These are phyloP conservation scores for Lysandra coridon DNA, from an alignment of 2,888 invertebrate genomes.

Conservation along the genomic window DNA sequence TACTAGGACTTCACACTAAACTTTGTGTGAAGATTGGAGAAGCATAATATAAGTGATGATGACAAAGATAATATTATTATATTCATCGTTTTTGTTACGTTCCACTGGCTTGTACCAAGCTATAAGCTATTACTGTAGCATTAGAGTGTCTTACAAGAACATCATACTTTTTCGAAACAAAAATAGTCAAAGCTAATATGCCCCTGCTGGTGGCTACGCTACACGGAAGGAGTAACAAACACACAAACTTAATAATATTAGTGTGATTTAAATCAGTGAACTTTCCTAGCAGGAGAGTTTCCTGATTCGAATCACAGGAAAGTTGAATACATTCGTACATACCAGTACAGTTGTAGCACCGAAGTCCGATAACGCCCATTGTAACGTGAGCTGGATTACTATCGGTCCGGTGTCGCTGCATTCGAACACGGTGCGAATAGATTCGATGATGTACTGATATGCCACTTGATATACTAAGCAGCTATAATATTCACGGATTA, in stretches of 20 bases:
- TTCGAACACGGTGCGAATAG: slow-evolving; percentile 43
- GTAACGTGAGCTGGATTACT: slow-evolving; percentile 42
- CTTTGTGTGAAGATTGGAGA: no score
- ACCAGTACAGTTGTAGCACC: neutral
- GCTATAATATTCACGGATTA: slow-evolving; percentile 33
- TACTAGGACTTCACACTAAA: no score
- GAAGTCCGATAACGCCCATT: slow-evolving; percentile 38
- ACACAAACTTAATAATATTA: neutral
- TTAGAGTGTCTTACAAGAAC: no score
- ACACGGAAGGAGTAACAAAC: no score
- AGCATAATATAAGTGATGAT: no score
- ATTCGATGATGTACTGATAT: slow-evolving; percentile 43
- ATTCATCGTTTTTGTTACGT: no score
- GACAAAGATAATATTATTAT: no score
- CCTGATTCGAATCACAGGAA: neutral
- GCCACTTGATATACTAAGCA: slow-evolving; percentile 41
- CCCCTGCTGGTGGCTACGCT: no score
- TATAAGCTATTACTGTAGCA: no score
- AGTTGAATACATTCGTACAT: slow-evolving; percentile 8
- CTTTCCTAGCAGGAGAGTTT: neutral
- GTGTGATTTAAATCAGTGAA: neutral
- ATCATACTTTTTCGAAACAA: no score
- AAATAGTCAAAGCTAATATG: no score
- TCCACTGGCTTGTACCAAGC: no score
- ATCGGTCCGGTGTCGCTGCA: slow-evolving; percentile 43